Percentiles rank a stretch among this genome's conserved stretches.
phyloP scores from a whole-genome alignment of 1,140 invertebrate genomes.

The Tetragonula clypearis region DNA sequence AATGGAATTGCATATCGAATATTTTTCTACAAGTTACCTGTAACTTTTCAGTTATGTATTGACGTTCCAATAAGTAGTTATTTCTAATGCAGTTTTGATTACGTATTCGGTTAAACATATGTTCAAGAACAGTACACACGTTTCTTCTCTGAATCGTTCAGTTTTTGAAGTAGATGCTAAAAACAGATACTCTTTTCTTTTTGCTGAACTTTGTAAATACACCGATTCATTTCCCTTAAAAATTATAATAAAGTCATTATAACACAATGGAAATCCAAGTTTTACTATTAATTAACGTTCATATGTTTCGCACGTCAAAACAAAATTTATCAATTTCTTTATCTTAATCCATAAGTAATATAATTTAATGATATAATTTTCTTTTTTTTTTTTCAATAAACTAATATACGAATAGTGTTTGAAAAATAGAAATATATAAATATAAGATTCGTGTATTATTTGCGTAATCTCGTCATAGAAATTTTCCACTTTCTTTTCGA shows the following conservation, averaged over 20 bases:
- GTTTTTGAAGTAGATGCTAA: neutral
- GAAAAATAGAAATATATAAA: neutral
- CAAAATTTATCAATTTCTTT: neutral
- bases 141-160: neutral
- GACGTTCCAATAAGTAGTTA: neutral
- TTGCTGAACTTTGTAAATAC: neutral
- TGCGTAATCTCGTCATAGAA: neutral
- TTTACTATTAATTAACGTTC: neutral
- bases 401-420: neutral
- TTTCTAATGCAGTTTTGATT: constrained; percentile 27
- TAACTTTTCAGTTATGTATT: neutral
- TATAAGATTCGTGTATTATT: neutral
- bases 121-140: neutral
- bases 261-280: neutral
- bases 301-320: neutral
- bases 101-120: constrained; percentile 33
- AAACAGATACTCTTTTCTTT: neutral
- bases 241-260: neutral
- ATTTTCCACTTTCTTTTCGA: constrained; percentile 12
- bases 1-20: neutral
- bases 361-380: too few species aligned
- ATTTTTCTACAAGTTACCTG: neutral
- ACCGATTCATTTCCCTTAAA: too few species aligned
- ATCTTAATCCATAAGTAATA: too few species aligned
- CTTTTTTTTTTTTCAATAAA: too few species aligned